Evolutionary conservation across 2,888 invertebrate genomes (phyloP).

Genomic region (Melikaiella ostensackeni): DNA sequence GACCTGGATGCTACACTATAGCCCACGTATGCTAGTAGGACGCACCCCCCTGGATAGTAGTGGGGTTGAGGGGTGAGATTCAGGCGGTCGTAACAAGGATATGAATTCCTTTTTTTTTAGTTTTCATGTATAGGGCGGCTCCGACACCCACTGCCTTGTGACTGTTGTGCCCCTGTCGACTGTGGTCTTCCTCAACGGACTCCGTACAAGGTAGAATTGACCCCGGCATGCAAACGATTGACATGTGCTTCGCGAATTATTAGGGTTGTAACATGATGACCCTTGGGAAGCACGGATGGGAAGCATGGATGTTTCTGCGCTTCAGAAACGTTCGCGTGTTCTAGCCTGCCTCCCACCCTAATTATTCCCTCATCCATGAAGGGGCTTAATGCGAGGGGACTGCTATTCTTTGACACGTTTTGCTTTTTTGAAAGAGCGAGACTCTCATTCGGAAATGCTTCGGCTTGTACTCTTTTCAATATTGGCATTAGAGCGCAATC

Average conservation of each 20-base stretch:
- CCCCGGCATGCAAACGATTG: not conserved
- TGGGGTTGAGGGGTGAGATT: no score
- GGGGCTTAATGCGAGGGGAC: conserved; percentile 44
- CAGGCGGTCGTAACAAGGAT: no score
- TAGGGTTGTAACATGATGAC: not conserved
- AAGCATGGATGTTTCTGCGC: conserved; percentile 1
- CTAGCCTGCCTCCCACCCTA: conserved; percentile 43
- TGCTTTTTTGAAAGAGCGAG: not conserved
- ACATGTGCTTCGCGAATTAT: not conserved
- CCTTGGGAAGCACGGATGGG: not conserved
- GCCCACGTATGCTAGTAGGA: no score
- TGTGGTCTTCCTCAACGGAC: no score
- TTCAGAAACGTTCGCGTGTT: conserved; percentile 20
- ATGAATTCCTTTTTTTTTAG: no score
- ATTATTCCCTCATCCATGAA: conserved; percentile 35
- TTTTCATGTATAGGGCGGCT: no score
- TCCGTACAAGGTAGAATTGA: not conserved
- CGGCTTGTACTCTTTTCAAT: not conserved
- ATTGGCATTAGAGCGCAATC: not conserved
- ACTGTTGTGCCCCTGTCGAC: no score
- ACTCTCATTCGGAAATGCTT: not conserved
- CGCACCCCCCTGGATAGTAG: no score
- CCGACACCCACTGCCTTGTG: no score
- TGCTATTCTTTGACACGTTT: not conserved
- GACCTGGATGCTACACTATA: no score